A percentile compares a stretch with the other conserved stretches of the same genome.
These are phyloP conservation scores for Xerus rutilus DNA, from an alignment of 2,797 vertebrate genomes.

Conservation along the genomic window DNA sequence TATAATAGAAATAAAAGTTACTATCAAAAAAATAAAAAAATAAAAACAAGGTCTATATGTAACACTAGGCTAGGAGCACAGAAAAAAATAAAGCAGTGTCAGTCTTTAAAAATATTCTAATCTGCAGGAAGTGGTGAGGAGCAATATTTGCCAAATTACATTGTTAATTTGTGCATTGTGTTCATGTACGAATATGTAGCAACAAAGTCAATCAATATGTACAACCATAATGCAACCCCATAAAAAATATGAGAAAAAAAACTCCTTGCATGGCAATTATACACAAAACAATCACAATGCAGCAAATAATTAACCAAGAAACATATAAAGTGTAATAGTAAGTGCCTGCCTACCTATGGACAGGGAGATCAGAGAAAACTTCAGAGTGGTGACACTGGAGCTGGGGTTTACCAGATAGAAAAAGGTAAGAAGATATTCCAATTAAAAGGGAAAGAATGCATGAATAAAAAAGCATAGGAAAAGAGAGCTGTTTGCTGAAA, in stretches of 20 bases:
- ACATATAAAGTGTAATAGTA: background rate
- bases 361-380: background rate
- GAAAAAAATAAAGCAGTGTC: too few species aligned
- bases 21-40: background rate
- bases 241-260: background rate
- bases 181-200: too few species aligned
- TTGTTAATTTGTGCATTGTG: too few species aligned
- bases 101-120: background rate
- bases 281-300: slow-evolving; percentile 8
- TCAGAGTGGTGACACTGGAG: background rate
- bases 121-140: too few species aligned
- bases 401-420: background rate
- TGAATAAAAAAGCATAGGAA: slow-evolving; percentile 42
- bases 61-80: too few species aligned
- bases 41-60: too few species aligned
- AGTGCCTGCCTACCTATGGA: background rate
- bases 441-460: slow-evolving; percentile 46
- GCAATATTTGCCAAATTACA: too few species aligned
- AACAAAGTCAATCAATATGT: too few species aligned
- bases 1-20: slow-evolving; percentile 28
- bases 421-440: background rate
- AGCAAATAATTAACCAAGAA: background rate
- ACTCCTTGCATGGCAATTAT: background rate
- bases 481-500: background rate
- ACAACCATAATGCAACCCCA: too few species aligned